phyloP scores from a whole-genome alignment of 2,888 invertebrate species.

The Alviniconcha strummeri region DNA sequence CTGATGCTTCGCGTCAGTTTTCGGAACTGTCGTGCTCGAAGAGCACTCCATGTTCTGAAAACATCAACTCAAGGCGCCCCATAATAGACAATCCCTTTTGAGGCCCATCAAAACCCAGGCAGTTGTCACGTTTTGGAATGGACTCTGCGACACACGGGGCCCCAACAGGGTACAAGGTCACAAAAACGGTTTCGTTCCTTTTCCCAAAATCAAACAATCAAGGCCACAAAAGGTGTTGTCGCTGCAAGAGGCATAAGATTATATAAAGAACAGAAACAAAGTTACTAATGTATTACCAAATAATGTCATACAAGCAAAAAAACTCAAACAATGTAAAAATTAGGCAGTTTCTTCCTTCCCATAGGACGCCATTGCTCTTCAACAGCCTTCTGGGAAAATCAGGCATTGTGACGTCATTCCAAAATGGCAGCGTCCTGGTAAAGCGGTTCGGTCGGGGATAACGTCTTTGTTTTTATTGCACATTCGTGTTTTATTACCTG shows the following conservation, averaged over 20 bases:
- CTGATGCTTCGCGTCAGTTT: too few relatives aligned
- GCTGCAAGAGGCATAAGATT: too few relatives aligned
- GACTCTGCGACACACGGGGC: slow-evolving; percentile 28
- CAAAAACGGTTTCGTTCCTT: background rate
- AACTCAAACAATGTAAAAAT: background rate
- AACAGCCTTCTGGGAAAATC: slow-evolving; percentile 52
- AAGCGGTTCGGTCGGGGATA: slow-evolving; percentile 23
- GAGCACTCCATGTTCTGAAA: too few relatives aligned
- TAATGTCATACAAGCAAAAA: background rate
- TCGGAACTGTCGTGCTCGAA: too few relatives aligned
- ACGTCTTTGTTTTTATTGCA: background rate
- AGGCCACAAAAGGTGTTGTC: too few relatives aligned
- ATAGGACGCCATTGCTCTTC: slow-evolving; percentile 50
- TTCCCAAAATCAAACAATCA: background rate
- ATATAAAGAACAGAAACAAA: too few relatives aligned
- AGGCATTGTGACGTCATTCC: slow-evolving; percentile 33
- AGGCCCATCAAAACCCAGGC: slow-evolving; percentile 16
- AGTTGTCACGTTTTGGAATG: background rate
- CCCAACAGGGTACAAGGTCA: slow-evolving; percentile 35
- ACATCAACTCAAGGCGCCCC: too few relatives aligned
- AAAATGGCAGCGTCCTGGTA: slow-evolving; percentile 51
- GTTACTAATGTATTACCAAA: background rate
- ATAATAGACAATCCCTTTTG: slow-evolving; percentile 8
- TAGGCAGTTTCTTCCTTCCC: slow-evolving; percentile 29
- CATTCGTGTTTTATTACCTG: background rate